Percentiles rank a stretch among this genome's conserved stretches.
These are phyloP conservation scores for Meandrina meandrites DNA, from an alignment of 92 coral and sea anemone species.

Conservation along the genomic window DNA sequence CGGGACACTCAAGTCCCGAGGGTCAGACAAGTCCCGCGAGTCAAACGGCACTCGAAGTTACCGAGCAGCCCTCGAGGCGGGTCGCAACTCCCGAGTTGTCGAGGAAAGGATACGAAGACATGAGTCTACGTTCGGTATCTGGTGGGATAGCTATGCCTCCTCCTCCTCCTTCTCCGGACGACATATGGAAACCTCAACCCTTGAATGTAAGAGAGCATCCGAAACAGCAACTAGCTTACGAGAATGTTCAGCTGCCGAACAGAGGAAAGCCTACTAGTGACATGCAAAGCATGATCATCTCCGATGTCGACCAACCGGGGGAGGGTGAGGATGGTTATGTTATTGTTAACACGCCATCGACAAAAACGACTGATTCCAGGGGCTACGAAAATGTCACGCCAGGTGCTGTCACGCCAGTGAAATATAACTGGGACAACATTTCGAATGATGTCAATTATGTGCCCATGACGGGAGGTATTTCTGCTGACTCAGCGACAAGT, in stretches of 20 bases:
- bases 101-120: slow-evolving; percentile 62
- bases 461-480: slow-evolving; percentile 17
- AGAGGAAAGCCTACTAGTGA: slow-evolving; percentile 15
- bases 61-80: background rate
- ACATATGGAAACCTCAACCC: slow-evolving; percentile 21
- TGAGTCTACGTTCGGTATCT: slow-evolving; percentile 44
- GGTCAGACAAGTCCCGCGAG: background rate
- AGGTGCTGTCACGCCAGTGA: slow-evolving; percentile 5
- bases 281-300: slow-evolving; percentile 55
- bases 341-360: slow-evolving; percentile 34
- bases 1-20: slow-evolving; percentile 4
- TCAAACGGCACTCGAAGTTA: background rate
- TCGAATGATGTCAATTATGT: slow-evolving; percentile 9
- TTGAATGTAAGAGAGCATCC: slow-evolving; percentile 3
- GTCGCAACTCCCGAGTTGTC: slow-evolving; percentile 46
- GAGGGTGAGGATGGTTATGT: slow-evolving; percentile 51
- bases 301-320: slow-evolving; percentile 55
- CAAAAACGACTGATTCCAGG: slow-evolving; percentile 29
- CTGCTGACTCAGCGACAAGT: slow-evolving; percentile 1
- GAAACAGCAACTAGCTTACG: slow-evolving; percentile 52
- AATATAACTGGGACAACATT: slow-evolving; percentile 7
- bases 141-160: slow-evolving; percentile 28
- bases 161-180: slow-evolving; percentile 10
- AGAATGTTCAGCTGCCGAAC: slow-evolving; percentile 69
- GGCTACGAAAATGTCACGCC: slow-evolving; percentile 66